A percentile compares a stretch with the other conserved stretches of the same genome.
phyloP scores from a whole-genome alignment of 35 echinoderm and acorn worm genomes.

The Acanthaster planci region DNA sequence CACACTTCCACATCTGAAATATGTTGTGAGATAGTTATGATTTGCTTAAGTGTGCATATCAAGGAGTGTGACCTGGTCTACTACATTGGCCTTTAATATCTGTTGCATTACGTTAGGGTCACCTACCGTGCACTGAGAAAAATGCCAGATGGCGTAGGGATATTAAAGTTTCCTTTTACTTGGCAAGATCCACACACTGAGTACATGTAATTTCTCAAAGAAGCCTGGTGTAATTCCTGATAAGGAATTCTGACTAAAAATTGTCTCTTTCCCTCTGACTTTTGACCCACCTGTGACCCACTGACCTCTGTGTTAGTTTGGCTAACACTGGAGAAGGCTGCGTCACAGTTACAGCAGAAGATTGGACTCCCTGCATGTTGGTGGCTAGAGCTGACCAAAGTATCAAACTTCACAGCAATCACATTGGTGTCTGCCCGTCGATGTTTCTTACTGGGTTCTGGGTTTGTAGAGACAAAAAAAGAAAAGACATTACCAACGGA shows the following conservation, averaged over 20 bases:
- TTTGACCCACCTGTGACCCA: slow-evolving; percentile 47
- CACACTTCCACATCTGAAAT: slow-evolving; percentile 92
- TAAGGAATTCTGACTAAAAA: no score
- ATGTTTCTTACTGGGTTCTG: slow-evolving; percentile 40
- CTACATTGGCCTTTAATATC: not conserved
- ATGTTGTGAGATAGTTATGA: no score
- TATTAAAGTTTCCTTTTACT: no score
- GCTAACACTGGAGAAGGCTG: slow-evolving; percentile 85
- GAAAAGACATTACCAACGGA: no score
- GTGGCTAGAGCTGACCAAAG: slow-evolving; percentile 65
- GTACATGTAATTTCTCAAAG: no score
- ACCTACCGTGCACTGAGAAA: not conserved
- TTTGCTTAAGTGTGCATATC: not conserved
- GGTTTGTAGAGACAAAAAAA: not conserved
- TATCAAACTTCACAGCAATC: slow-evolving; percentile 92
- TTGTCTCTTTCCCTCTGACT: not conserved
- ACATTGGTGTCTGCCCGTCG: slow-evolving; percentile 94
- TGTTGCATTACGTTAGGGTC: not conserved
- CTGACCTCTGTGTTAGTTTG: slow-evolving; percentile 41
- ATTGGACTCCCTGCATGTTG: slow-evolving; percentile 44
- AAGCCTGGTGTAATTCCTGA: no score
- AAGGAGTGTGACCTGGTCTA: not conserved
- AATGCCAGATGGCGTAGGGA: no score
- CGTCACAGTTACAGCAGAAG: slow-evolving; percentile 74
- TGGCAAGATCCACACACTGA: no score